Evolutionary conservation across 2,113 vertebrate genomes (phyloP).

Genomic region (Pedetes capensis): DNA sequence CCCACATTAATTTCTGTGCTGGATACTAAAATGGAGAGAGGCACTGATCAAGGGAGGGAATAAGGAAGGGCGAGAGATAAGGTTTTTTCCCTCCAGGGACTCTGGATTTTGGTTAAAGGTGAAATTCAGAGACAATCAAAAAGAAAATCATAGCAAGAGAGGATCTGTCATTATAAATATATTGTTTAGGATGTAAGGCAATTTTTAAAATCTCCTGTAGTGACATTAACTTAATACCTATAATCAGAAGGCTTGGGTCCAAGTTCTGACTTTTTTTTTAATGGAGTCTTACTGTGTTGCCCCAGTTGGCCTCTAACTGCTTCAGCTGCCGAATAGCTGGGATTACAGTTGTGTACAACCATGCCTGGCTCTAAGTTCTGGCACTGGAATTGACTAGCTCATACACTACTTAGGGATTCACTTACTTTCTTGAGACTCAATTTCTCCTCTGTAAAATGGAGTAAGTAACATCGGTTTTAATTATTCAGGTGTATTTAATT

Average conservation of each 20-base stretch:
- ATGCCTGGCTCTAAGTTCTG: background rate
- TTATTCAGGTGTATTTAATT: background rate
- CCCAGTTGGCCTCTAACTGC: background rate
- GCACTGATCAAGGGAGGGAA: background rate
- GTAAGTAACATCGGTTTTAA: background rate
- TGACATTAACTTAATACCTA: background rate
- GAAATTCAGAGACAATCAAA: background rate
- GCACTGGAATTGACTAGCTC: background rate
- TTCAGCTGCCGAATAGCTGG: background rate
- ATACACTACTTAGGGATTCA: background rate
- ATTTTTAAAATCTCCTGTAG: background rate
- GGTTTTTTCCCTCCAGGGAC: background rate
- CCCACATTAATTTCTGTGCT: background rate
- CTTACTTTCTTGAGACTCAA: background rate
- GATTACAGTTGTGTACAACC: background rate
- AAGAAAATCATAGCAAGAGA: background rate
- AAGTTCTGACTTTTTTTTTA: background rate
- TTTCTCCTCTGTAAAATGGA: background rate
- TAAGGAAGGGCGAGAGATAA: background rate
- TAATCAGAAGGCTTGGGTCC: background rate
- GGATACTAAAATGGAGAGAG: background rate
- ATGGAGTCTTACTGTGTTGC: background rate
- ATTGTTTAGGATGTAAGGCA: background rate
- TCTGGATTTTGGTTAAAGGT: background rate
- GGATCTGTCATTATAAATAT: background rate